These are phyloP conservation scores for Carpatolechia fugitivella DNA, from an alignment of 2,888 invertebrate species.

Conservation along the genomic window DNA sequence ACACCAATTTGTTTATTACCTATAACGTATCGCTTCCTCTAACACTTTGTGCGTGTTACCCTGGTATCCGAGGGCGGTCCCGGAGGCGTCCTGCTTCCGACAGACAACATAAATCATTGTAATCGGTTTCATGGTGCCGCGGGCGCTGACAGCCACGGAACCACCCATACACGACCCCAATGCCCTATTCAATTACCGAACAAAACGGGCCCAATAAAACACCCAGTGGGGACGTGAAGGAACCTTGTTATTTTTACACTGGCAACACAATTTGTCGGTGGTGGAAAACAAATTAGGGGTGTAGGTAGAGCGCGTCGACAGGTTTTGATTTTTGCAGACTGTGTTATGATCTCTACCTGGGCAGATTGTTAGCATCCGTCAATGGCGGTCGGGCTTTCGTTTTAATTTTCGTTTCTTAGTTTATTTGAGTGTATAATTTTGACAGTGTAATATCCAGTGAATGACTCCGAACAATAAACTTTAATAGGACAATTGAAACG, in stretches of 20 bases:
- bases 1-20: constrained; percentile 2
- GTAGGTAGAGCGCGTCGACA: not conserved
- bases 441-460: too few species aligned
- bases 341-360: too few species aligned
- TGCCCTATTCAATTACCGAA: constrained; percentile 44
- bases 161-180: constrained; percentile 22
- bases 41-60: constrained; percentile 3
- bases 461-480: too few species aligned
- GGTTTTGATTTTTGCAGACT: not conserved
- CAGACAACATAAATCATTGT: constrained; percentile 47
- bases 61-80: constrained; percentile 17
- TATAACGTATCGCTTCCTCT: not conserved
- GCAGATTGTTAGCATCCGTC: too few species aligned
- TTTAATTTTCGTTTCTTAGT: too few species aligned
- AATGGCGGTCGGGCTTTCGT: too few species aligned
- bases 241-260: constrained; percentile 41
- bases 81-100: constrained; percentile 33
- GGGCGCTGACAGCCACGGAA: constrained; percentile 30
- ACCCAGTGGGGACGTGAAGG: constrained; percentile 21
- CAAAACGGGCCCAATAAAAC: constrained; percentile 37
- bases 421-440: too few species aligned
- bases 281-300: constrained; percentile 8
- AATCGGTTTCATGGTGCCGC: constrained; percentile 42
- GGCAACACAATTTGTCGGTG: constrained; percentile 36
- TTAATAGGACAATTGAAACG: too few species aligned